These are phyloP conservation scores for Ctenochaetus hawaiiensis DNA, from an alignment of 2,797 vertebrate species.

Conservation along the genomic window DNA sequence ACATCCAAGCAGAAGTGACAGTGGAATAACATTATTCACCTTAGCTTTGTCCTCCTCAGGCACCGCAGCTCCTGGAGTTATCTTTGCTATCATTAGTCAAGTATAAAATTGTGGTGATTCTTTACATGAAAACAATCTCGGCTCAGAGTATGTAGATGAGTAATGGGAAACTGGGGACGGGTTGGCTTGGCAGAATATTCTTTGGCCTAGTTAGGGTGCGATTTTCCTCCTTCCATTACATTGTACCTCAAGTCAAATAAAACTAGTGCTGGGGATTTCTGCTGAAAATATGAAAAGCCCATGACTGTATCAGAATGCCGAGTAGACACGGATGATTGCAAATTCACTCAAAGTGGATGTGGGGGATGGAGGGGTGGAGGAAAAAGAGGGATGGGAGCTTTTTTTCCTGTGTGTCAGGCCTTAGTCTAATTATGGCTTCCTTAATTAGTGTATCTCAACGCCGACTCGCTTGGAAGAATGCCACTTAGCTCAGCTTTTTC, in stretches of 20 bases:
- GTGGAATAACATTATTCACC: constrained; percentile 80
- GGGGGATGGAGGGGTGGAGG: constrained; percentile 10
- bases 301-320: constrained; percentile 16
- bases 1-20: constrained; percentile 72
- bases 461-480: constrained; percentile 74
- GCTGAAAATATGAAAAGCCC: constrained; percentile 59
- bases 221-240: constrained; percentile 42
- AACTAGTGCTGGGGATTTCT: constrained; percentile 47
- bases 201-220: constrained; percentile 62
- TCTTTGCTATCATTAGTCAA: constrained; percentile 68
- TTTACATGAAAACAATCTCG: constrained; percentile 67
- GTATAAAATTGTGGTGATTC: constrained; percentile 61
- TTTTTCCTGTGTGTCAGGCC: constrained; percentile 76
- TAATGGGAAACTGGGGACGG: constrained; percentile 33
- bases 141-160: constrained; percentile 43
- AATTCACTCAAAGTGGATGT: constrained; percentile 50
- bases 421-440: constrained; percentile 82
- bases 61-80: constrained; percentile 49
- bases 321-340: constrained; percentile 46
- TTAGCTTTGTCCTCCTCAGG: constrained; percentile 66
- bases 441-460: constrained; percentile 83
- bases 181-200: constrained; percentile 44
- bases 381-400: constrained; percentile 47
- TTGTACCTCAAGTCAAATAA: constrained; percentile 52
- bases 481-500: constrained; percentile 74